Conservation (phyloP, 2,113 vertebrate genomes). For the Bostrychus sinensis region DNA sequence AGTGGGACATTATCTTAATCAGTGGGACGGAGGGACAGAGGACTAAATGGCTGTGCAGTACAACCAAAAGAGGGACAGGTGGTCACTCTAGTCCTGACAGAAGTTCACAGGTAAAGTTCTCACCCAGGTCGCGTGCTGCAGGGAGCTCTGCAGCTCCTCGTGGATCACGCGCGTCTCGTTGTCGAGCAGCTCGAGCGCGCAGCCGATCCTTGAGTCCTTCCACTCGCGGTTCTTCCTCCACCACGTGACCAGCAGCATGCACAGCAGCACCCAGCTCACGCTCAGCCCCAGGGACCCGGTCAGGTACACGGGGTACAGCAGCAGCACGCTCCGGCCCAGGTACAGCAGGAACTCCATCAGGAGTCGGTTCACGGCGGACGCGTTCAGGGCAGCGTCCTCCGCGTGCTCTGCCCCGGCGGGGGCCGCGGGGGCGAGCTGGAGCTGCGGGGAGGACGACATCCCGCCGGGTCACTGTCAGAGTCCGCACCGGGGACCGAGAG, state of each 20-base stretch:
- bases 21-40: too few relatives aligned
- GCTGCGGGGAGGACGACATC: neutral
- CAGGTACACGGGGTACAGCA: slow-evolving; percentile 87
- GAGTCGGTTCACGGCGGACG: slow-evolving; percentile 65
- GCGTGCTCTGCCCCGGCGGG: neutral
- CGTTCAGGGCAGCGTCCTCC: slow-evolving; percentile 30
- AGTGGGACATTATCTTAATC: too few relatives aligned
- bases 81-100: neutral
- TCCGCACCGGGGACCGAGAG: neutral
- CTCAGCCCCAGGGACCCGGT: slow-evolving; percentile 89
- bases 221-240: slow-evolving; percentile 86
- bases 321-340: slow-evolving; percentile 71
- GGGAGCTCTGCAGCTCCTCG: slow-evolving; percentile 71
- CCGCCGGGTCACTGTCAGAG: neutral
- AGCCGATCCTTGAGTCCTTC: slow-evolving; percentile 83
- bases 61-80: too few relatives aligned
- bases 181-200: slow-evolving; percentile 86
- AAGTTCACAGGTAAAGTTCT: slow-evolving; percentile 31
- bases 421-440: neutral
- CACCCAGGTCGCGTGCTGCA: slow-evolving; percentile 89
- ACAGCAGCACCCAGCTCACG: slow-evolving; percentile 87
- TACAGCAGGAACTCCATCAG: slow-evolving; percentile 77
- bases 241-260: slow-evolving; percentile 83
- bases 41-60: too few relatives aligned
- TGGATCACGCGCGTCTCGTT: slow-evolving; percentile 83